Evolutionary conservation across 2,888 invertebrate genomes (phyloP).

Genomic region (Pristionchus arcanus): DNA sequence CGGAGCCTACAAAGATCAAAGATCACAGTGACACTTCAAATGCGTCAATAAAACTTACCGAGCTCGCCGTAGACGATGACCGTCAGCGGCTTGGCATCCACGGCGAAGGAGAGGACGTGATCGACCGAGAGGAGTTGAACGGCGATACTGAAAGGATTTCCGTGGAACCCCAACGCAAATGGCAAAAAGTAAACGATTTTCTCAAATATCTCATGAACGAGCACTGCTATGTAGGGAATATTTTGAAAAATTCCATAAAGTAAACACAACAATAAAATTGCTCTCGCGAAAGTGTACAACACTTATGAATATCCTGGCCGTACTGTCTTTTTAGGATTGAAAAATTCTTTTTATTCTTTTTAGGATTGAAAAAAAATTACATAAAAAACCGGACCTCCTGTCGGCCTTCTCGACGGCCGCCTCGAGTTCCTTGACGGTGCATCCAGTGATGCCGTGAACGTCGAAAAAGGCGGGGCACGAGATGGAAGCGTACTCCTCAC

Average conservation of each 20-base stretch:
- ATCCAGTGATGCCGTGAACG: constrained; percentile 68
- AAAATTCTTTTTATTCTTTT: no score
- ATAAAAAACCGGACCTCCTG: constrained; percentile 17
- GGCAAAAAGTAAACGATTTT: no score
- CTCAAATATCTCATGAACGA: no score
- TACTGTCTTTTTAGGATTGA: no score
- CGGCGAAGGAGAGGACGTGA: constrained; percentile 55
- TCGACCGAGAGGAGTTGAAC: constrained; percentile 55
- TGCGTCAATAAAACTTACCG: constrained; percentile 82
- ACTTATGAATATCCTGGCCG: no score
- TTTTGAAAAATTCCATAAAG: no score
- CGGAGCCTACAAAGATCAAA: constrained; percentile 82
- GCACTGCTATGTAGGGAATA: no score
- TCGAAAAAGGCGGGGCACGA: constrained; percentile 74
- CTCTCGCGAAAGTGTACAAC: no score
- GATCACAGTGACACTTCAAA: not conserved
- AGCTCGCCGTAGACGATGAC: constrained; percentile 90
- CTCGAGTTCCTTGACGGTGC: constrained; percentile 65
- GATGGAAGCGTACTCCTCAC: constrained; percentile 60
- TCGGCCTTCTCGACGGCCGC: constrained; percentile 58
- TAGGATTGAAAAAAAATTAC: no score
- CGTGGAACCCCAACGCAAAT: no score
- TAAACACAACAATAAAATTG: no score
- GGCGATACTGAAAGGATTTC: not conserved
- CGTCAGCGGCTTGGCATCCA: constrained; percentile 59